Base-by-base conservation (phyloP, 1,140 invertebrate genomes). In the Ostrea denselamellosa region DNA sequence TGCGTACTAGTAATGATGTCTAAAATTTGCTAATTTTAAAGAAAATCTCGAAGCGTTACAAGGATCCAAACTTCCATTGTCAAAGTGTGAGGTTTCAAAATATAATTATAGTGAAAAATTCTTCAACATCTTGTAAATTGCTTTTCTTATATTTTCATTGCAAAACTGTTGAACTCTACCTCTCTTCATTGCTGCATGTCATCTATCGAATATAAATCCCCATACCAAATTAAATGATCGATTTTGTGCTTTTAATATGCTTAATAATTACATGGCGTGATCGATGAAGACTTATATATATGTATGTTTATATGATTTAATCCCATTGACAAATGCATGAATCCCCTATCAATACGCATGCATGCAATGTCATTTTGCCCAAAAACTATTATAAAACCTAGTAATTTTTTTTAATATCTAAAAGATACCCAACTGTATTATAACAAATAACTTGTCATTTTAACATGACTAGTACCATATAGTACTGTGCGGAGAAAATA, bases 31-130 rank as follows among this genome's bases (percentile, higher is more conserved):
- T 19, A 52, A 12, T 54, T 81, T 25, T 28, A 54, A 25, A 82
- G 34, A 77, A 77, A 77, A 77, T 77, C 25, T 5, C 22, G 51
- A 58, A 84, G 51, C 56, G 56, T 84, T 84, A 28, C 83, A 34
- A 56, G 12, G 83, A 56, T 25, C 44, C 44, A 53, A 19, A 56
- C 19, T 56, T 25, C 56, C 56, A 28, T 25, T 22, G 14, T n/a
- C 5, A 22, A 58, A 56, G 83, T 84, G 56, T 58, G 53, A 53
- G 51, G 51, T 17, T 12, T 83, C 19, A 12, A 10, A 34, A 25
- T 19, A 83, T 81, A 22, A 17, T 17, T 19, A 62, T 14, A 62
- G 7, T 62, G 56, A 19, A 54, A 82, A 82, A 19, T 51, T 28
- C 22, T 10, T n/a, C 12, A 9, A 62, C 2, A n/a, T 19, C 9